Base-by-base conservation (phyloP, 2,888 invertebrate genomes). In the Phymatocera aterrima region DNA sequence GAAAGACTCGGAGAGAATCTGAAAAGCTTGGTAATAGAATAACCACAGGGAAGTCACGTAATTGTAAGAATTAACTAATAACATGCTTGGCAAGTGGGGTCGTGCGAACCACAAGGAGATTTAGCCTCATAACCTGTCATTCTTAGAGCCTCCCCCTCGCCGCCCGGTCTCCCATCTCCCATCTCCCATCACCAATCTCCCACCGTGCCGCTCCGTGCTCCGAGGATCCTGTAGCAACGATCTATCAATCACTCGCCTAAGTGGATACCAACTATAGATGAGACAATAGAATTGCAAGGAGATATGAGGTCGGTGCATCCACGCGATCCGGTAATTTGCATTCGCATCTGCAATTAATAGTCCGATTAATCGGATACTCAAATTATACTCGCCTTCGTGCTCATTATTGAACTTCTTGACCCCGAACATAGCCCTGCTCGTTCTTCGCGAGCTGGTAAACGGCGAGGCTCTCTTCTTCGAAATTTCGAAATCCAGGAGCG, bases 61-160 rank as follows among this genome's bases (percentile, higher is more conserved):
- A 90, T 90, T 90, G 90, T 90, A 90, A 90, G 90, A 87, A 90
- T 90, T 87, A 89, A 88, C 89, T 90, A 90, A 90, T 90, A 89
- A 90, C 88, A 90, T 85, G 86, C 84, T 85, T 85, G 85, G 80
- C 85, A 85, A 87, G 86, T 86, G 85, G 86, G 87, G 87, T 89
- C 89, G 89, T 89, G 89, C 88, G 88, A 90, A 89, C 88, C 87
- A 83, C 84, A 84, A 79, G 82, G 83, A 83, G 84, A 83, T 84
- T 84, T 84, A 83, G 84, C 83, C 84, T 84, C 83, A 83, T 85
- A 89, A 87, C 89, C 89, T 89, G 89, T 89, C 89, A 89, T 89
- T 89, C 88, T 84, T 86, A 84, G 83, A 84, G 48, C 18, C 43
- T 74, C 40, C 84, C 86, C 87, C 84, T 85, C 84, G 85, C 65